Evolutionary conservation across 2,888 invertebrate species (phyloP).

Genomic region (Autographa gamma): DNA sequence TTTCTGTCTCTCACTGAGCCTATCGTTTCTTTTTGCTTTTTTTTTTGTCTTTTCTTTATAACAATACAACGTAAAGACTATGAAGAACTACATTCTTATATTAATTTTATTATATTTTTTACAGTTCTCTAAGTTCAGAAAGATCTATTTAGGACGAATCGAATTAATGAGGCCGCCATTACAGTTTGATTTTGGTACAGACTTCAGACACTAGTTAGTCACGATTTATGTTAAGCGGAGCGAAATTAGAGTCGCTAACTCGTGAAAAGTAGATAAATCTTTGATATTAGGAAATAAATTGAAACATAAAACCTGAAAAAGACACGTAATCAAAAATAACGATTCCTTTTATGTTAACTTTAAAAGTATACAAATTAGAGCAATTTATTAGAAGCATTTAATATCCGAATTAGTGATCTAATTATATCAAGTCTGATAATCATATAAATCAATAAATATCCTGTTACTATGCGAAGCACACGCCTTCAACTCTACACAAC

Average conservation of each 20-base stretch:
- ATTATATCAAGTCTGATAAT: background rate
- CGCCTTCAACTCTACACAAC: background rate
- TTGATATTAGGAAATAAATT: too few relatives aligned
- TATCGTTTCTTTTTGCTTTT: too few relatives aligned
- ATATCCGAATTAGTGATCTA: too few relatives aligned
- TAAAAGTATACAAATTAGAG: background rate
- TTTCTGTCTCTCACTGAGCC: background rate
- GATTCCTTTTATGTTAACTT: background rate
- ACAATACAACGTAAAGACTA: too few relatives aligned
- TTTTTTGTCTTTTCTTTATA: too few relatives aligned
- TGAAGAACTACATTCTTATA: too few relatives aligned
- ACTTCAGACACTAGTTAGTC: background rate
- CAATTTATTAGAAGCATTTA: too few relatives aligned
- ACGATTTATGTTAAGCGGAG: background rate
- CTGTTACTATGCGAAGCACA: conserved; percentile 23
- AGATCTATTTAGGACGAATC: background rate
- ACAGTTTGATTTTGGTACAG: too few relatives aligned
- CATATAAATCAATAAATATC: conserved; percentile 5
- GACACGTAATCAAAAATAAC: too few relatives aligned
- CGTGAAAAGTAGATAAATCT: background rate
- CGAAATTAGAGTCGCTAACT: background rate
- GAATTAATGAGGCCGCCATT: too few relatives aligned
- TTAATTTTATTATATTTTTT: background rate
- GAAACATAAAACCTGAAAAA: background rate
- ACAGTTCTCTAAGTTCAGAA: background rate